Evolutionary conservation across 2,888 invertebrate species (phyloP), one percentile per base, ranked within the genome.

Genomic region (Cantharis rufa): DNA sequence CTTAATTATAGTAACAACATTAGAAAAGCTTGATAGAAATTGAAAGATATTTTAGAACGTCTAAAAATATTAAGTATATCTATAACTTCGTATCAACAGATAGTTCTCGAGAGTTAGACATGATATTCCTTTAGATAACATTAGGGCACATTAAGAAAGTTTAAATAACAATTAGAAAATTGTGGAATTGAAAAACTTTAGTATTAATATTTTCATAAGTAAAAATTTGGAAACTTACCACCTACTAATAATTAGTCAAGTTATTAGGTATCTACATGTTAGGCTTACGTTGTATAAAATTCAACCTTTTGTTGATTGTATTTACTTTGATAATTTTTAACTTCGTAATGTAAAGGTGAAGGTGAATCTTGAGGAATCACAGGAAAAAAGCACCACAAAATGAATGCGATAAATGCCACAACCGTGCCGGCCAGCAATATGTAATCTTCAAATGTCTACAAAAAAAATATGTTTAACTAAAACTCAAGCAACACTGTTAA

Each of bases 371-470:
- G 87, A 4, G 87, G 88, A 48, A 85, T 84, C n/a, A 87, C 86
- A 1, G 92, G 92, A 85, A 92, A 92, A 84, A 92, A 92, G 84
- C 92, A 92, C 92, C 92, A 92, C 27, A 92, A 85, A 76, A 92
- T 89, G 84, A 92, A 92, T 24, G 92, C 92, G 78, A 92, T 89
- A 84, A 92, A 92, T 69, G 92, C 92, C 76, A 92, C 92, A 80
- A 91, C 83, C 28, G 92, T 92, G 28, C 92, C 92, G 81, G 92
- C 88, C 64, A 92, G 87, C 70, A 92, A 85, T 79, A 92, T 91
- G 81, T 91, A 91, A 85, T 92, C 92, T 87, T 92, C 92, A 71
- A 92, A 89, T 15, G 91, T 48, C 15, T 70, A 70, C 15, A 74
- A 64, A 70, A 68, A 64, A 71, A 28, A 69, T 0, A 13, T 7